Conservation (phyloP, 2,113 vertebrate genomes). For the Ifrita kowaldi region DNA sequence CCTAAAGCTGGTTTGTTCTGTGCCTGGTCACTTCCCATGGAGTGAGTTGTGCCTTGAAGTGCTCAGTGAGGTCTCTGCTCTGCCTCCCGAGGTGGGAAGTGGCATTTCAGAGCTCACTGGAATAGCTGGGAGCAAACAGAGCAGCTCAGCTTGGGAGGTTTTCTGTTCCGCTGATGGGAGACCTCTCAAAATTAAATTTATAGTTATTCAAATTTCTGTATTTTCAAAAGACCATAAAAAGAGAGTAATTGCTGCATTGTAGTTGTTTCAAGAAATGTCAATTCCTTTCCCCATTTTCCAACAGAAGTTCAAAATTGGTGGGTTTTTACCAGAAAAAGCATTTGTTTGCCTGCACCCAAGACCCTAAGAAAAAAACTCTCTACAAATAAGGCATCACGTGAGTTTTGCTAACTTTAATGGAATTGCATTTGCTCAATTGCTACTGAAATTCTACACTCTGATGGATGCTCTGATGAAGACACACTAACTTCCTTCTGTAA, state of each 20-base stretch:
- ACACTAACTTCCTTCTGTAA: background rate
- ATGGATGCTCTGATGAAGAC: background rate
- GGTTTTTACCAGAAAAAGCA: background rate
- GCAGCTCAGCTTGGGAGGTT: background rate
- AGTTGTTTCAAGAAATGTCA: background rate
- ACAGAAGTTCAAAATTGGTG: background rate
- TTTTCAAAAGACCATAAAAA: background rate
- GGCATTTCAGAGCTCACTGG: background rate
- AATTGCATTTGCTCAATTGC: background rate
- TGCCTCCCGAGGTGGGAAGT: background rate
- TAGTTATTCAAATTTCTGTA: background rate
- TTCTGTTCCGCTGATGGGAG: background rate
- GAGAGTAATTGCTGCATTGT: background rate
- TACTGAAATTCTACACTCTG: background rate
- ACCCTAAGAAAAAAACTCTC: background rate
- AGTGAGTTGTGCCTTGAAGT: background rate
- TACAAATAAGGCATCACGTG: background rate
- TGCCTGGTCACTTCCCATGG: background rate
- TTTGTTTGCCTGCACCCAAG: background rate
- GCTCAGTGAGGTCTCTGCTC: background rate
- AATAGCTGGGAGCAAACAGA: background rate
- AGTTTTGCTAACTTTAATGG: background rate
- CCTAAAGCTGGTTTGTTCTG: background rate
- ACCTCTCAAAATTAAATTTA: background rate
- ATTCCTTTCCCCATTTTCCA: background rate